These are phyloP conservation scores for Andrena fulva DNA, from an alignment of 2,888 invertebrate genomes.

Conservation along the genomic window DNA sequence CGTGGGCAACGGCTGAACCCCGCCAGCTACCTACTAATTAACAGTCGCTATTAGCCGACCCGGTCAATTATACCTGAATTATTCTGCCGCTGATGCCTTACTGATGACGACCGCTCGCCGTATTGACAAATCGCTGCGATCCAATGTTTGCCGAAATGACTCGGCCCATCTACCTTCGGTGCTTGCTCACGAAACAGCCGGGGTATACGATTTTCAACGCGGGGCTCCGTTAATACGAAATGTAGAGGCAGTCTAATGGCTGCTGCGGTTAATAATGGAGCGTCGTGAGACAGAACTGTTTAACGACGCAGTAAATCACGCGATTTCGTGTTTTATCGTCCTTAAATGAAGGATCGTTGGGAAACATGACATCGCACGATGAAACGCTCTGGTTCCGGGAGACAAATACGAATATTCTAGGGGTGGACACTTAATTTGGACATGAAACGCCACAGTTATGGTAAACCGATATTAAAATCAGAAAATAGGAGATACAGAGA, in stretches of 20 bases:
- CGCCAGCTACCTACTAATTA: conserved; percentile 71
- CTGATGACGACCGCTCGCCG: conserved; percentile 56
- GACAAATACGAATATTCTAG: no score
- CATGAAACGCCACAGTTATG: no score
- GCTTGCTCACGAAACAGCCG: not conserved
- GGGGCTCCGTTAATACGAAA: conserved; percentile 11
- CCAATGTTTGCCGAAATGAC: conserved; percentile 64
- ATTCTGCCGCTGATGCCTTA: conserved; percentile 71
- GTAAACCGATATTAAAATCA: no score
- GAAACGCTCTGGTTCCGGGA: not conserved
- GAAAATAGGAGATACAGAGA: no score
- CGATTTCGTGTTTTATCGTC: not conserved
- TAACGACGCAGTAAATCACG: conserved; percentile 2
- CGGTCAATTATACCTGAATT: conserved; percentile 78
- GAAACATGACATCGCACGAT: not conserved
- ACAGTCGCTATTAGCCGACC: conserved; percentile 75
- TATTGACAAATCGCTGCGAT: conserved; percentile 58
- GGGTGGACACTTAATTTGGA: no score
- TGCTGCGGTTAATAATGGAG: conserved; percentile 16
- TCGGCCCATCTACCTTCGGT: conserved; percentile 21
- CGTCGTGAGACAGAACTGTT: not conserved
- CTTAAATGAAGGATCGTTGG: not conserved
- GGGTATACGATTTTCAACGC: conserved; percentile 47
- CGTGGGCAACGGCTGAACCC: conserved; percentile 50
- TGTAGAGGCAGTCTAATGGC: conserved; percentile 4